Base-by-base conservation (phyloP, 2,113 vertebrate genomes). In the Helogale parvula region DNA sequence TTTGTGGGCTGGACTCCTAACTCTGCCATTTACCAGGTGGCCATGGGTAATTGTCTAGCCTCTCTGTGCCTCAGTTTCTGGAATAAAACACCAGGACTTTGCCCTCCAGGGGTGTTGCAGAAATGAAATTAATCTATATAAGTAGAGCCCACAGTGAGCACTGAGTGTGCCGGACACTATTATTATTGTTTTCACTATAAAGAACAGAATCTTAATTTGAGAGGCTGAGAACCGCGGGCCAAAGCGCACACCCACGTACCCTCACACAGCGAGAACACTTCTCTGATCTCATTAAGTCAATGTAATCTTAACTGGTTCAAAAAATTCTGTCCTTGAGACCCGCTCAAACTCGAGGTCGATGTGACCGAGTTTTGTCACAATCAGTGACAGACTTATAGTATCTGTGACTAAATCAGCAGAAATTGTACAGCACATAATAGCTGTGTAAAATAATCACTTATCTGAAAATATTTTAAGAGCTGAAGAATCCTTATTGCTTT, bases 401-500 rank as follows among this genome's bases (percentile, higher is more conserved):
- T 38, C 41, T n/a, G 41, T 25, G 50, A 45, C 3, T 60, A 72
- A 66, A 90, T 77, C 23, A 31, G 77, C 68, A 41, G 71, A 35
- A 66, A 77, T 31, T 25, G 3, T 41, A 85, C 33, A 85, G 71
- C 80, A 63, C 72, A 88, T 47, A 66, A 45, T 17, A 45, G 81
- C 85, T 95, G 88, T 41, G 31, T 57, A 57, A 60, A 93, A 72
- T 68, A 90, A 96, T 95, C n/a, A 63, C 38, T 74, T 91, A 77
- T 72, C 66, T 90, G 89, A 85, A 93, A 96, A 94, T 94, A 94
- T 79, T 95, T 93, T 92, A 92, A 95, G 93, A 92, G 96, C 94
- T 21, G 2, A 66, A 41, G 85, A 94, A 88, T 92, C 60, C 85
- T 97, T 83, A 92, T 72, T 96, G 90, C 93, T 93, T 93, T 85